Percentiles rank a stretch among this genome's conserved stretches.
Evolutionary conservation across 2,888 invertebrate genomes (phyloP).

Genomic region (Phortica magna): DNA sequence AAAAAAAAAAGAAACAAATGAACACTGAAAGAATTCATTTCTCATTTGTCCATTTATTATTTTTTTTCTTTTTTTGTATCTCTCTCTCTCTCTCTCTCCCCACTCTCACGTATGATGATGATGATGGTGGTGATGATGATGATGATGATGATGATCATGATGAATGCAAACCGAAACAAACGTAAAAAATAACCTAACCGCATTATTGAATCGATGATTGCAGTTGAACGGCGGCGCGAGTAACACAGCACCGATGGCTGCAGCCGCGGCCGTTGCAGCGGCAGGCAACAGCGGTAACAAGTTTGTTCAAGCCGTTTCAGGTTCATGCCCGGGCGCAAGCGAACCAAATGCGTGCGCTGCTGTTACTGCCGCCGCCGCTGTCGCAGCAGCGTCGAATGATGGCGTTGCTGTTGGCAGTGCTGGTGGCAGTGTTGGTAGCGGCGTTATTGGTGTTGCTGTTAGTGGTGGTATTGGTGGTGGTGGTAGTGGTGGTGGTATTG

Average conservation of each 20-base stretch:
- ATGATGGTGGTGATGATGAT: slow-evolving; percentile 48
- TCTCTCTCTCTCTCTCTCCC: slow-evolving; percentile 49
- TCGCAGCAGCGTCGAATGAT: slow-evolving; percentile 44
- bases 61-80: slow-evolving; percentile 41
- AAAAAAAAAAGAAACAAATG: slow-evolving; percentile 6
- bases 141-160: slow-evolving; percentile 15
- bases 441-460: slow-evolving; percentile 37
- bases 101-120: slow-evolving; percentile 45
- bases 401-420: slow-evolving; percentile 40
- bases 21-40: slow-evolving; percentile 23
- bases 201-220: slow-evolving; percentile 29
- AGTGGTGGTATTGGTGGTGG: slow-evolving; percentile 37
- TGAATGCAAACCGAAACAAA: slow-evolving; percentile 24
- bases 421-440: slow-evolving; percentile 39
- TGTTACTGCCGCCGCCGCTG: slow-evolving; percentile 42
- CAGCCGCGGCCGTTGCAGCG: slow-evolving; percentile 44
- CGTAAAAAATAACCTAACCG: not conserved
- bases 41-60: slow-evolving; percentile 41
- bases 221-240: slow-evolving; percentile 71
- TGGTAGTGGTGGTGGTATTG: slow-evolving; percentile 38
- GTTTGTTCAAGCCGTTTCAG: slow-evolving; percentile 54
- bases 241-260: slow-evolving; percentile 31
- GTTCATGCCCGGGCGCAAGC: slow-evolving; percentile 28
- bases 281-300: slow-evolving; percentile 53
- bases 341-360: slow-evolving; percentile 44